These are phyloP conservation scores for Parochlus steinenii DNA, from an alignment of 2,888 invertebrate species.

Conservation along the genomic window DNA sequence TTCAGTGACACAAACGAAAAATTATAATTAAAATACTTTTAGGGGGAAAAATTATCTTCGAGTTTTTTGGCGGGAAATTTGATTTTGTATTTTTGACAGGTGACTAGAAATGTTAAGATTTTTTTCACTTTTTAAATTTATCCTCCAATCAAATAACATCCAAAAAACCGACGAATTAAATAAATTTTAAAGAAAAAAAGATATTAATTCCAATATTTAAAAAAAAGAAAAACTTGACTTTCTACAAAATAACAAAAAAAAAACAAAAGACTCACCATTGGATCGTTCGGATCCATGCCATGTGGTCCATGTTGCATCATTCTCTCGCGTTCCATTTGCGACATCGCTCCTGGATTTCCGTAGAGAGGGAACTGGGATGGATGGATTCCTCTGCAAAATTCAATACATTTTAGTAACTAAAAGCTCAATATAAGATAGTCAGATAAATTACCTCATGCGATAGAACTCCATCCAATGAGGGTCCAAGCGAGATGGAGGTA, in stretches of 20 bases:
- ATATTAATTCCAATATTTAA: neutral
- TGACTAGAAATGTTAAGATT: too few relatives aligned
- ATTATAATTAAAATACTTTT: too few relatives aligned
- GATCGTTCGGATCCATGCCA: constrained; percentile 62
- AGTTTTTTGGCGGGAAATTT: too few relatives aligned
- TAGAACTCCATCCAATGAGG: constrained; percentile 85
- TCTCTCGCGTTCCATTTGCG: constrained; percentile 77
- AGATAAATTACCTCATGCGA: constrained; percentile 39
- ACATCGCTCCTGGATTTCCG: constrained; percentile 57
- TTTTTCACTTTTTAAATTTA: too few relatives aligned
- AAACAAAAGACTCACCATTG: constrained; percentile 45
- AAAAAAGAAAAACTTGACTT: neutral
- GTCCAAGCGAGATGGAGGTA: constrained; percentile 48
- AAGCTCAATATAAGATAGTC: neutral
- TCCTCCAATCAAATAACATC: too few relatives aligned
- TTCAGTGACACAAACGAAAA: too few relatives aligned
- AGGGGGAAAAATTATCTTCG: too few relatives aligned
- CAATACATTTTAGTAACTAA: constrained; percentile 13
- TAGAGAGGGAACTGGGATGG: constrained; percentile 49
- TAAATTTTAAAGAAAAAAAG: too few relatives aligned
- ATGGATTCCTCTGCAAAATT: constrained; percentile 35
- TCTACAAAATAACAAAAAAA: neutral
- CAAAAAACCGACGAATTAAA: too few relatives aligned
- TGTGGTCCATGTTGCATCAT: constrained; percentile 55
- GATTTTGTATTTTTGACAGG: constrained; percentile 4